phyloP scores from a whole-genome alignment of 1,140 invertebrate genomes.

The Charaxes varanes region DNA sequence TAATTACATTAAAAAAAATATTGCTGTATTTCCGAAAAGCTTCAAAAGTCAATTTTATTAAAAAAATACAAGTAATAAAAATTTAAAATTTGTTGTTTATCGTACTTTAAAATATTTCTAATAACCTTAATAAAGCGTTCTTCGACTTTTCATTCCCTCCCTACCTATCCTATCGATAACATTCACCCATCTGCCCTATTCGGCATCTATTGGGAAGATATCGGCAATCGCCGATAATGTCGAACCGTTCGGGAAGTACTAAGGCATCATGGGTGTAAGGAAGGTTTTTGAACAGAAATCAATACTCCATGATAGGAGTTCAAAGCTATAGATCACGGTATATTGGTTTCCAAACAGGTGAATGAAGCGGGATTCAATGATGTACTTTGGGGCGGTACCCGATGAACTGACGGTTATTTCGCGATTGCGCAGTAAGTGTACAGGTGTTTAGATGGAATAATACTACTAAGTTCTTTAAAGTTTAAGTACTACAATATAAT shows the following conservation, averaged over 20 bases:
- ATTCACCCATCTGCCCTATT: too few species aligned
- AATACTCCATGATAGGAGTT: constrained; percentile 62
- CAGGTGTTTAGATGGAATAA: too few species aligned
- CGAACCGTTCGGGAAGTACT: constrained; percentile 73
- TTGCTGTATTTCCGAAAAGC: too few species aligned
- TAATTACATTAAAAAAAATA: too few species aligned
- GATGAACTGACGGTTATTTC: neutral
- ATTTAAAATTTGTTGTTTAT: too few species aligned
- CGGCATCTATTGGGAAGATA: constrained; percentile 53
- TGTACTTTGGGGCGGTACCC: constrained; percentile 2
- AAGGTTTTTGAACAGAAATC: constrained; percentile 68
- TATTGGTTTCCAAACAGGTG: constrained; percentile 42
- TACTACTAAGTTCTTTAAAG: too few species aligned
- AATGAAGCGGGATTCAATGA: constrained; percentile 14
- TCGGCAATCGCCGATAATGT: constrained; percentile 73
- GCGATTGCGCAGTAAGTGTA: neutral
- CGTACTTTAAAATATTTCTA: too few species aligned
- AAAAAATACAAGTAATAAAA: too few species aligned
- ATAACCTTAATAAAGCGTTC: too few species aligned
- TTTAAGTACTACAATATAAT: too few species aligned
- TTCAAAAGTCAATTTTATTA: too few species aligned
- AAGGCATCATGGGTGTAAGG: constrained; percentile 57
- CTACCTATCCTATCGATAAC: constrained; percentile 27
- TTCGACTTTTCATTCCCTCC: too few species aligned
- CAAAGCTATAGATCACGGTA: constrained; percentile 43